Conservation (phyloP, 2,113 vertebrate species). For the Myocastor coypus region DNA sequence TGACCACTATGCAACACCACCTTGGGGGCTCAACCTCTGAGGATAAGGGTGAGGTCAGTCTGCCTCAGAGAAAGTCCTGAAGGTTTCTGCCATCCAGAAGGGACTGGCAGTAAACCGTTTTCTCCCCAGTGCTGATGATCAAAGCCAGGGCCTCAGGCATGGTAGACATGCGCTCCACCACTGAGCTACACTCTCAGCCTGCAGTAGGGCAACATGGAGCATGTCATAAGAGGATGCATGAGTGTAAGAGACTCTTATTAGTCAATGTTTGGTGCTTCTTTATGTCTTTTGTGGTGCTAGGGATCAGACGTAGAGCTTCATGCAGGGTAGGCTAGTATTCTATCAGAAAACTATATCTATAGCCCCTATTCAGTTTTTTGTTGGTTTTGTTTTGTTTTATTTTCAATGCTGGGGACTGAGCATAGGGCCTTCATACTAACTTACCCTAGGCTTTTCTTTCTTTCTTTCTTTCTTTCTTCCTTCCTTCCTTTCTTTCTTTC, state of each 20-base stretch:
- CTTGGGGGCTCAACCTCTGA: neutral
- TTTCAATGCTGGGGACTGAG: neutral
- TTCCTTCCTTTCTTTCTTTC: too few relatives aligned
- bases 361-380: neutral
- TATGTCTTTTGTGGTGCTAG: neutral
- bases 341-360: neutral
- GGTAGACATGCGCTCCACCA: neutral
- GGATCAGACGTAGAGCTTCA: neutral
- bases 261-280: neutral
- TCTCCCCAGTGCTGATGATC: neutral
- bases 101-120: neutral
- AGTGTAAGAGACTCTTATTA: neutral
- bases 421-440: neutral
- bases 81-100: neutral
- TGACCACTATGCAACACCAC: neutral
- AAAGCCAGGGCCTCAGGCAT: neutral
- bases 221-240: neutral
- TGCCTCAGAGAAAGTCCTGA: neutral
- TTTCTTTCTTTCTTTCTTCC: too few relatives aligned
- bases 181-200: neutral
- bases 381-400: neutral
- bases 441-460: neutral
- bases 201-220: neutral
- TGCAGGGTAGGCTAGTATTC: neutral
- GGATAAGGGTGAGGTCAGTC: neutral